Conservation (phyloP, 1,140 invertebrate species). For the Drosophila malerkotliana region DNA sequence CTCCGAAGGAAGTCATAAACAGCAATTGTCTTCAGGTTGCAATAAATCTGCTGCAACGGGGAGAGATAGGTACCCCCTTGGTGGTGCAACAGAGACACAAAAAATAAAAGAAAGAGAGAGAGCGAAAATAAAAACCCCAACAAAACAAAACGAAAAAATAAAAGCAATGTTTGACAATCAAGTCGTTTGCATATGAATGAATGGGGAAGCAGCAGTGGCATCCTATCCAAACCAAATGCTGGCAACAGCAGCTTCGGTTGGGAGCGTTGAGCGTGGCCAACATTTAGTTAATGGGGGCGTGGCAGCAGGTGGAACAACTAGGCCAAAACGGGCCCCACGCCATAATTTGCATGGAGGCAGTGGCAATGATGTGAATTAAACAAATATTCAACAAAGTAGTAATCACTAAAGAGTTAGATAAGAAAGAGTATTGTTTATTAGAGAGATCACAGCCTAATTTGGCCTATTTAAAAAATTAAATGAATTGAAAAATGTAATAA, state of each 20-base stretch:
- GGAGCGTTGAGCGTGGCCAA: conserved; percentile 15
- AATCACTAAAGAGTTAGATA: neutral
- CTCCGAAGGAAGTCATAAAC: conserved; percentile 48
- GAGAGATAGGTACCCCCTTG: neutral
- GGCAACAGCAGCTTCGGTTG: conserved; percentile 1
- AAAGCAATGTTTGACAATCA: conserved; percentile 49
- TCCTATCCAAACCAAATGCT: neutral
- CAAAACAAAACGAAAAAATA: conserved; percentile 23
- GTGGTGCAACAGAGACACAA: conserved; percentile 9
- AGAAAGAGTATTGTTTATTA: neutral
- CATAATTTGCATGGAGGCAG: conserved; percentile 19
- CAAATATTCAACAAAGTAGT: neutral
- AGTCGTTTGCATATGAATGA: conserved; percentile 48
- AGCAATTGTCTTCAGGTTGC: conserved; percentile 34
- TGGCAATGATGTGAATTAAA: conserved; percentile 10
- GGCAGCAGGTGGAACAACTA: conserved; percentile 40
- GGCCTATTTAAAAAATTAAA: neutral
- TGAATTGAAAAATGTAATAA: neutral
- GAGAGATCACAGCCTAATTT: neutral
- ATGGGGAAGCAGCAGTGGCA: conserved; percentile 17
- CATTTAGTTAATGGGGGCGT: conserved; percentile 19
- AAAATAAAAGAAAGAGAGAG: conserved; percentile 12
- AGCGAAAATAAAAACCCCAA: conserved; percentile 15
- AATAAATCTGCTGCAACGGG: conserved; percentile 16
- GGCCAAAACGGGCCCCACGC: conserved; percentile 23